These are phyloP conservation scores for Sapajus apella DNA, from an alignment of 2,113 vertebrate species.

Conservation along the genomic window DNA sequence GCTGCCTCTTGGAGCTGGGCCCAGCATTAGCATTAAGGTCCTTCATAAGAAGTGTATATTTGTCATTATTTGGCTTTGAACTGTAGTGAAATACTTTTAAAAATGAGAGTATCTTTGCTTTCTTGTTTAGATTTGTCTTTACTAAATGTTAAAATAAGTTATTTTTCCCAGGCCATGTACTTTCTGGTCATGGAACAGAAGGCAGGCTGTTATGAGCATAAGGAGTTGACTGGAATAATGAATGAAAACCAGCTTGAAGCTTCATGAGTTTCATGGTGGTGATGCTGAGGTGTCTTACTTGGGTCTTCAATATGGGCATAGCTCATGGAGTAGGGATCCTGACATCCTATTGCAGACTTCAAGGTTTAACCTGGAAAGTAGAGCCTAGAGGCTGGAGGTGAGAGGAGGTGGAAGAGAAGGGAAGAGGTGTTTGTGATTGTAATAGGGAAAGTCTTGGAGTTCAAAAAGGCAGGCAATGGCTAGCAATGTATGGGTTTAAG, in stretches of 20 bases:
- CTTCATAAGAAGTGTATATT: neutral
- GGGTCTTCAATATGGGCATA: neutral
- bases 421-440: neutral
- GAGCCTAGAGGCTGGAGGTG: neutral
- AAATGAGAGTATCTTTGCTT: neutral
- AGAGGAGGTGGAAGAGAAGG: no score
- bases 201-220: neutral
- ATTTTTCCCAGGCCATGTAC: neutral
- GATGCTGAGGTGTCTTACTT: neutral
- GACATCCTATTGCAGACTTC: neutral
- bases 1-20: neutral
- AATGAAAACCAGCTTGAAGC: neutral
- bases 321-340: neutral
- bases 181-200: neutral
- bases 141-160: slow-evolving; percentile 20
- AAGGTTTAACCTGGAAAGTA: neutral
- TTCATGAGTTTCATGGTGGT: neutral
- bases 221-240: neutral
- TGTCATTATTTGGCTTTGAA: neutral
- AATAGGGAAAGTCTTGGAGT: neutral
- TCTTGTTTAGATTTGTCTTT: neutral
- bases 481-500: neutral
- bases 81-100: neutral
- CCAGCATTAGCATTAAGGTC: neutral
- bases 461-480: neutral